A percentile compares a stretch with the other conserved stretches of the same genome.
phyloP scores from a whole-genome alignment of 1,140 invertebrate species.

The Palaemon carinicauda region DNA sequence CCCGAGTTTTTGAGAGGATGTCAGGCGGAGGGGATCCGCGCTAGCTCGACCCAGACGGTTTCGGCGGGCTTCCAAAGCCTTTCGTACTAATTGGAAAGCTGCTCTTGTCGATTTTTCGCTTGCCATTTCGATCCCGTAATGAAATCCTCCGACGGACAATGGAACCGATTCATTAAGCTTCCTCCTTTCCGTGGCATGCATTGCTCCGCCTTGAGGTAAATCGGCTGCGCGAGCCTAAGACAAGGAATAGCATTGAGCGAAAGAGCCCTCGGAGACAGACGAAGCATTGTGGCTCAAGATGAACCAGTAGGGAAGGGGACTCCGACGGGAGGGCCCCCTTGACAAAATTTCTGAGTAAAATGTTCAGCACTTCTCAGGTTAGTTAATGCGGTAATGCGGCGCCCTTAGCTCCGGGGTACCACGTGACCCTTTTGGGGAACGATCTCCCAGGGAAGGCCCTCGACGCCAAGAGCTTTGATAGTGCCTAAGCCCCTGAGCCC shows the following conservation, averaged over 20 bases:
- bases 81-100: no score
- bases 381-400: slow-evolving; percentile 5
- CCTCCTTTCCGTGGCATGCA: background rate
- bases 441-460: no score
- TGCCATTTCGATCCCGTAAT: background rate
- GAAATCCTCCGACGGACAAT: background rate
- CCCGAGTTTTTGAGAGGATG: slow-evolving; percentile 51
- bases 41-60: background rate
- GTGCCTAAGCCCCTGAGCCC: background rate
- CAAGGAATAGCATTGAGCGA: background rate
- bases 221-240: background rate
- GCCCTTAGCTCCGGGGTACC: background rate
- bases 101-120: background rate
- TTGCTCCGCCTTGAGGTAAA: background rate
- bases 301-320: background rate
- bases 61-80: background rate
- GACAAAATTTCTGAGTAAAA: slow-evolving; percentile 2
- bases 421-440: background rate
- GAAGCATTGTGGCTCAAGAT: background rate
- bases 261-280: background rate
- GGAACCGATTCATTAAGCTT: no score
- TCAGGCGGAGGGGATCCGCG: slow-evolving; percentile 13
- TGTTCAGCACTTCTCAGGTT: slow-evolving; percentile 2
- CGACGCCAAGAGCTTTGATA: no score
- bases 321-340: background rate